A percentile compares a stretch with the other conserved stretches of the same genome.
phyloP scores from a whole-genome alignment of 2,113 vertebrate species.

The Hymenochirus boettgeri region DNA sequence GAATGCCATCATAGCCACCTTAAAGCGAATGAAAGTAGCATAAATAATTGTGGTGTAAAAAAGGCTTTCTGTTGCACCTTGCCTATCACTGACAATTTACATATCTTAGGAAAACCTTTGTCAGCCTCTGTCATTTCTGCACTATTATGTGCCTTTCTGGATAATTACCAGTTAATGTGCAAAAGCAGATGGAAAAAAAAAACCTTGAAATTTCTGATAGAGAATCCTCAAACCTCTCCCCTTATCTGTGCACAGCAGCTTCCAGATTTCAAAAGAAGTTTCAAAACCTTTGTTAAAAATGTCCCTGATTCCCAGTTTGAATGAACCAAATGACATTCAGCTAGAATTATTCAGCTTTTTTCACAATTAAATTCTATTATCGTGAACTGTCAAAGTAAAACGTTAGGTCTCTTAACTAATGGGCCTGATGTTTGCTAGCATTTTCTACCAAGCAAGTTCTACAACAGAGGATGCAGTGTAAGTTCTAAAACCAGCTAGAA shows the following conservation, averaged over 20 bases:
- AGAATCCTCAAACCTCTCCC: constrained; percentile 72
- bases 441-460: constrained; percentile 45
- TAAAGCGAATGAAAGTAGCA: constrained; percentile 66
- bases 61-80: constrained; percentile 65
- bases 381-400: constrained; percentile 64
- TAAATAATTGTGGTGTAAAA: constrained; percentile 68
- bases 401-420: constrained; percentile 67
- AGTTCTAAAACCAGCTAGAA: constrained; percentile 50
- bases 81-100: constrained; percentile 75
- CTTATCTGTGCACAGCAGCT: constrained; percentile 69
- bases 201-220: constrained; percentile 74
- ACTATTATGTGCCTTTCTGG: constrained; percentile 73
- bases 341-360: constrained; percentile 66
- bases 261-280: constrained; percentile 75
- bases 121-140: constrained; percentile 70
- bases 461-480: constrained; percentile 49
- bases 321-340: constrained; percentile 75
- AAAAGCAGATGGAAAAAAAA: constrained; percentile 67
- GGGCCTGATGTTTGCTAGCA: constrained; percentile 58
- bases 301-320: constrained; percentile 71
- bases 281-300: constrained; percentile 77
- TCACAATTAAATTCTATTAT: constrained; percentile 73
- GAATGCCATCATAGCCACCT: constrained; percentile 56
- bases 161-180: constrained; percentile 77
- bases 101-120: constrained; percentile 74